Base-by-base conservation (phyloP, 1,140 invertebrate species). In the Drosophila eugracilis region DNA sequence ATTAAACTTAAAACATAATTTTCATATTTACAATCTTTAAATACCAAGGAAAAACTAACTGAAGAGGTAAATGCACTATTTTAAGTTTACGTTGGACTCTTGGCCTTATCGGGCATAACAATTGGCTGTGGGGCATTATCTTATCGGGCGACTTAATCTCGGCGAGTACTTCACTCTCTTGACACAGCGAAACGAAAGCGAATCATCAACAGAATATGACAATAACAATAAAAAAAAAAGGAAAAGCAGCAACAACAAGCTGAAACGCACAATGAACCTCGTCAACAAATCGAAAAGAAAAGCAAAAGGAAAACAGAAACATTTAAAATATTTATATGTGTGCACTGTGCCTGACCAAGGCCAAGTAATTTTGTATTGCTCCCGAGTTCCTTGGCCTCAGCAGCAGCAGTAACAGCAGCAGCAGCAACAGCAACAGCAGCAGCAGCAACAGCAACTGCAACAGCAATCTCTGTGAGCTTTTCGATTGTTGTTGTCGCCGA, bases 331-430 rank as follows among this genome's bases (percentile, higher is more conserved):
- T 85, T 86, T 84, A 76, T 83, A 75, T 74, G 62, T 75, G 47
- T 60, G 65, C 72, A 85, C 41, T 85, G 80, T 85, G 81, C 81
- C 81, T 85, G 81, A 85, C 81, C 81, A 85, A 85, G 81, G 81
- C 81, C 81, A 85, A 85, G 81, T 44, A 85, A 85, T 85, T 85
- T 85, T 81, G 81, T 85, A 85, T 85, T 85, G 81, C 81, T 65
- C 67, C 41, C 83, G 72, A 77, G 81, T 85, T 85, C 81, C 81
- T 85, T 85, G 81, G 81, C 81, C 81, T 65, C 81, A 70, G 78
- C 39, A 39, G 30, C 49, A 41, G 45, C 21, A 28, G 44, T 67
- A 67, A 30, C 67, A 79, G 10, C 32, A 12, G 15, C 78, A 65
- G 70, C 58, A 19, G 21, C 66, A 44, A 32, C 44, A 55, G 21